A percentile compares a stretch with the other conserved stretches of the same genome.
Evolutionary conservation across 2,113 vertebrate genomes (phyloP).

Genomic region (Leptosomus discolor): DNA sequence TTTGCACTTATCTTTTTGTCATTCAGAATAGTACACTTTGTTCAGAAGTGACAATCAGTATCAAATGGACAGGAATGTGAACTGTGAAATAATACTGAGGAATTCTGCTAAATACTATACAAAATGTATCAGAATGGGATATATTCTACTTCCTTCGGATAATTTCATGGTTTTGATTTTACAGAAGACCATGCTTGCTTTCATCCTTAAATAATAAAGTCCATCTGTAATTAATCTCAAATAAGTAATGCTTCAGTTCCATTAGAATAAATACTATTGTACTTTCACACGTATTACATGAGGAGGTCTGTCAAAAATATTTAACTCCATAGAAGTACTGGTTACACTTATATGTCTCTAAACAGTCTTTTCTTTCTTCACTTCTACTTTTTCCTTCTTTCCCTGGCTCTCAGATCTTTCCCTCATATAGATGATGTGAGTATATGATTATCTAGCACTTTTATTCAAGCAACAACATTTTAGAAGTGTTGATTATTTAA

Average conservation of each 20-base stretch:
- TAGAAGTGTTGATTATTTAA: neutral
- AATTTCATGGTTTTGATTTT: neutral
- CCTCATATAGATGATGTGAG: neutral
- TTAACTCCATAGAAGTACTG: neutral
- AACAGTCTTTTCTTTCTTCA: neutral
- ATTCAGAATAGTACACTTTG: neutral
- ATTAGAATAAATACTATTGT: neutral
- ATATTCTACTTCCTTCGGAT: neutral
- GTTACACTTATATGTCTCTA: neutral
- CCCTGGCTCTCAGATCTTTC: neutral
- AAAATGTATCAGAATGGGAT: neutral
- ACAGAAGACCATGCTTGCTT: neutral
- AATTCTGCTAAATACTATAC: neutral
- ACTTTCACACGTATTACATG: neutral
- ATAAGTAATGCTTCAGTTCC: neutral
- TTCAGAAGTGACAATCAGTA: neutral
- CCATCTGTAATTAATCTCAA: neutral
- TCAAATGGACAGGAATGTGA: neutral
- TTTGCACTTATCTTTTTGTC: neutral
- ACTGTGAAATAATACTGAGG: neutral
- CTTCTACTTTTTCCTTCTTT: neutral
- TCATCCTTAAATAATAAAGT: neutral
- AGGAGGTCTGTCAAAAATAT: neutral
- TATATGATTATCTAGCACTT: neutral
- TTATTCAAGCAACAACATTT: neutral